Conservation (phyloP, 2,113 vertebrate species). For the Hemiprocne comata region DNA sequence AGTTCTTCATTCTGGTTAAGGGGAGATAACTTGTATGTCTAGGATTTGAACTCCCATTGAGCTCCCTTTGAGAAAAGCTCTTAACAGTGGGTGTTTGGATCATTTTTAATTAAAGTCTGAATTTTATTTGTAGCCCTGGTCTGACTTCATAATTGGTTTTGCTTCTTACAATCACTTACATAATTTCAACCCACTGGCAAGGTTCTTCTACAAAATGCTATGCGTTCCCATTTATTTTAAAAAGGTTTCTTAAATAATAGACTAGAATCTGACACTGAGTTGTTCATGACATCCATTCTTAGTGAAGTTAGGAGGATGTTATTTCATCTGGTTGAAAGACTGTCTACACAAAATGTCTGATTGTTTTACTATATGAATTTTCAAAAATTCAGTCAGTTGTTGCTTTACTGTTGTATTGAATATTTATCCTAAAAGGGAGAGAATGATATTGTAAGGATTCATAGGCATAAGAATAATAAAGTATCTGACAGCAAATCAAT, state of each 20-base stretch:
- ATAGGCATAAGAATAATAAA: not conserved
- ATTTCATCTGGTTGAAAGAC: not conserved
- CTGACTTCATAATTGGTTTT: not conserved
- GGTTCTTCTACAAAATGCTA: not conserved
- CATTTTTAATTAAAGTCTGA: constrained; percentile 27
- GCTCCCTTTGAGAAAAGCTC: not conserved
- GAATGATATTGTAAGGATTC: not conserved
- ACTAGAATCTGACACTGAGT: not conserved
- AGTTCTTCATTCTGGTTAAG: not conserved
- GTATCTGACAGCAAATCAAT: not conserved
- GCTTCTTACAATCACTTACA: not conserved
- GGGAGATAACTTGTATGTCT: not conserved
- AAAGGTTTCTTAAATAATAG: not conserved
- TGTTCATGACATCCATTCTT: not conserved
- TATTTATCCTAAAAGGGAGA: not conserved
- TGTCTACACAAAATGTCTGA: not conserved
- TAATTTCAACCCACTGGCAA: not conserved
- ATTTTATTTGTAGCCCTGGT: not conserved
- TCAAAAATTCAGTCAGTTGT: not conserved
- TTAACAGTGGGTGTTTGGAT: constrained; percentile 19
- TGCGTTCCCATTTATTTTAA: not conserved
- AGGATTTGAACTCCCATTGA: not conserved
- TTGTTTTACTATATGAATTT: not conserved
- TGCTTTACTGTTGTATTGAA: not conserved
- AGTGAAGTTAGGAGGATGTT: not conserved